A percentile compares a stretch with the other conserved stretches of the same genome.
phyloP scores from a whole-genome alignment of 2,888 invertebrate genomes.

The Macropis europaea region DNA sequence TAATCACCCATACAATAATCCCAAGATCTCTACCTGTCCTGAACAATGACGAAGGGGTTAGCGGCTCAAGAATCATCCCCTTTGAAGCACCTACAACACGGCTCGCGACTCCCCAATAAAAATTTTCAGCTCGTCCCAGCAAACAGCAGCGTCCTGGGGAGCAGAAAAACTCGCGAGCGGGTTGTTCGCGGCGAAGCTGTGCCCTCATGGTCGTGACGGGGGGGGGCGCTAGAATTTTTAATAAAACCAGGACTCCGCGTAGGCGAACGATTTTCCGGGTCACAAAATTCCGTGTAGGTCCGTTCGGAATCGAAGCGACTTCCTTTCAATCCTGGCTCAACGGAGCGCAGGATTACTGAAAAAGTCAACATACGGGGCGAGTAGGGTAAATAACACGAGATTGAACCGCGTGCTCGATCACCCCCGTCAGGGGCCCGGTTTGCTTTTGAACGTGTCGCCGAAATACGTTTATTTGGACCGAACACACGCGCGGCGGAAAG shows the following conservation, averaged over 20 bases:
- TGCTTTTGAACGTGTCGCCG: slow-evolving; percentile 19
- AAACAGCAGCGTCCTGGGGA: no score
- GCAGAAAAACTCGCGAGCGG: no score
- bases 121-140: no score
- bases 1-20: no score
- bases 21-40: no score
- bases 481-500: background rate
- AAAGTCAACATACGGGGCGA: slow-evolving; percentile 52
- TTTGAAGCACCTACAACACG: no score
- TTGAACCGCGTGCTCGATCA: slow-evolving; percentile 41
- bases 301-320: slow-evolving; percentile 35
- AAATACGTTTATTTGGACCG: slow-evolving; percentile 42
- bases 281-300: slow-evolving; percentile 27
- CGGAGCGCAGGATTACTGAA: slow-evolving; percentile 49
- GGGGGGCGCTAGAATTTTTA: slow-evolving; percentile 35
- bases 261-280: slow-evolving; percentile 21
- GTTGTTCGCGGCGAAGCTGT: background rate
- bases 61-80: no score
- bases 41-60: no score
- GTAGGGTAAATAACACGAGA: slow-evolving; percentile 54
- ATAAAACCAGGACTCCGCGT: slow-evolving; percentile 37
- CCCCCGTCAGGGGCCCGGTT: background rate
- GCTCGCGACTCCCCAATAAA: no score
- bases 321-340: slow-evolving; percentile 50
- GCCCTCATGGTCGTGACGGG: background rate